Evolutionary conservation across 2,888 invertebrate species (phyloP), one percentile per base, ranked within the genome.

Genomic region (Thereva unica): DNA sequence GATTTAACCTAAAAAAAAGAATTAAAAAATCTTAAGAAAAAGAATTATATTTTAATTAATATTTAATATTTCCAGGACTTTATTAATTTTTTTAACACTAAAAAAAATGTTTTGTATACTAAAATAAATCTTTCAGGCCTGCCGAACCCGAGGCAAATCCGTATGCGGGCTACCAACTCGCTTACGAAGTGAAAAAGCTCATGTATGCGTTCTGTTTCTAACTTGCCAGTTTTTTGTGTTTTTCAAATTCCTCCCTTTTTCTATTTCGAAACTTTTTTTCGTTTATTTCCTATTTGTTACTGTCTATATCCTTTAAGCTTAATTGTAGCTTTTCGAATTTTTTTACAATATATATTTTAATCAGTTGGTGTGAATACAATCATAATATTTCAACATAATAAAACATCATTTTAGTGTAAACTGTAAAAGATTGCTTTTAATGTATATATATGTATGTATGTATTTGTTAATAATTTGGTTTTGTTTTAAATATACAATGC

Each of bases 171-270:
- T 95, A 95, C 88, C 95, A 96, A 88, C 93, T 97, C 86, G 95
- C 96, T 89, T 97, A 97, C 89, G 96, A 97, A 94, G 96, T 97
- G 89, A 96, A 97, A 93, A 97, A 97, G 89, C 93, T 97, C 90
- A 96, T 97, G 97, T 97, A 95, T 90, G 93, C 87, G 85, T 53
- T 78, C 77, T 77, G 83, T 80, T 83, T 82, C 80, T 79, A 81
- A 80, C 76, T 76, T 68, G 61, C 50, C 50, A 61, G 50, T 9
- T 49, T 66, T 64, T 35, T 53, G 64, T 67, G 5, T 42, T 59
- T 37, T 23, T 42, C 41, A 38, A 12, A 54, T 49, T 64, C 49
- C 38, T 65, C 42, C 34, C 35, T 55, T 59, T 68, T 23, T 53
- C 52, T 66, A 47, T 59, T 42, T 40, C 34, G 41, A 50, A 53